Percentiles rank a stretch among this genome's conserved stretches.
Conservation (phyloP, 2,113 vertebrate species). For the Centropristis striata region DNA sequence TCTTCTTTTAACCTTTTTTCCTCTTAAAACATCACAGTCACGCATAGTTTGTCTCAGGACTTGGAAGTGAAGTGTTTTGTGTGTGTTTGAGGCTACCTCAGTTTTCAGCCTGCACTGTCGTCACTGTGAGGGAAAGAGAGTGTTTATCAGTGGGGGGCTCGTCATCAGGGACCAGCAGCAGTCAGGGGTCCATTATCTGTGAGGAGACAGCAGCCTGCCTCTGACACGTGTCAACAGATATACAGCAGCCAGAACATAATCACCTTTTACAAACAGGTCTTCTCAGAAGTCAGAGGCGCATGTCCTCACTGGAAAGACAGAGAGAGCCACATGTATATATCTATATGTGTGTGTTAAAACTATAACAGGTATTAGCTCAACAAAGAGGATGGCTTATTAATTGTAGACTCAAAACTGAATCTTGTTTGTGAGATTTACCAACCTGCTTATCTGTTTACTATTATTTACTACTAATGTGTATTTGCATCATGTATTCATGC, state of each 20-base stretch:
- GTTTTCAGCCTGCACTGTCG: background rate
- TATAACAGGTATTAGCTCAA: background rate
- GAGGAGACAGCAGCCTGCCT: constrained; percentile 68
- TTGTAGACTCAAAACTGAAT: background rate
- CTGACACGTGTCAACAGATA: constrained; percentile 73
- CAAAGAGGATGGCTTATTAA: background rate
- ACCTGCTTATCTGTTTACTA: background rate
- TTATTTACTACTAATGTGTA: background rate
- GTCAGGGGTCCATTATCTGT: constrained; percentile 78
- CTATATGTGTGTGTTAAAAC: background rate
- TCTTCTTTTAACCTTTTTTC: too few relatives aligned
- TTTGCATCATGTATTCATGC: background rate
- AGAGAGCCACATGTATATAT: background rate
- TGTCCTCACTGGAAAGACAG: constrained; percentile 32
- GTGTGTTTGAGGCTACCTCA: background rate
- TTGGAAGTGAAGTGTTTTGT: background rate
- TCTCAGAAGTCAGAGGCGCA: constrained; percentile 71
- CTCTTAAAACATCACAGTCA: background rate
- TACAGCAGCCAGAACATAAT: constrained; percentile 78
- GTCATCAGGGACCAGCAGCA: constrained; percentile 68
- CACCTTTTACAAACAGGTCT: constrained; percentile 77
- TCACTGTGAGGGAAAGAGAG: background rate
- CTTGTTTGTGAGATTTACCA: background rate
- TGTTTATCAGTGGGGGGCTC: constrained; percentile 77
- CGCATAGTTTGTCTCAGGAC: background rate